A percentile compares a stretch with the other conserved stretches of the same genome.
Conservation (phyloP, 2,888 invertebrate species). For the Tigriopus californicus region DNA sequence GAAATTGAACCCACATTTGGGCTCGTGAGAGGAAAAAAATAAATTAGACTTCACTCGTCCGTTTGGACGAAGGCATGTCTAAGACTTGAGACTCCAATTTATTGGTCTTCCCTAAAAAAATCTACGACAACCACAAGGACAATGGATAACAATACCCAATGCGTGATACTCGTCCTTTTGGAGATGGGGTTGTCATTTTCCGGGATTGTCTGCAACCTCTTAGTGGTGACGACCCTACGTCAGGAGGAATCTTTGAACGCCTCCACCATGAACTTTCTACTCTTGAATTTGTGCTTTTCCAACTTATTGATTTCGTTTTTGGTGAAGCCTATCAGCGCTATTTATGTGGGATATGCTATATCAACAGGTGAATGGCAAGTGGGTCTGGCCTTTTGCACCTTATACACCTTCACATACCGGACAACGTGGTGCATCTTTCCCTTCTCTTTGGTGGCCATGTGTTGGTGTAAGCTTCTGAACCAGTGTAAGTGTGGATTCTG, state of each 20-base stretch:
- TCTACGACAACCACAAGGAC: background rate
- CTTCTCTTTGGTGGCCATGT: conserved; percentile 13
- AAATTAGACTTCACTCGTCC: no score
- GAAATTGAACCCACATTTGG: no score
- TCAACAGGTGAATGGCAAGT: conserved; percentile 9
- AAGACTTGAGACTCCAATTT: no score
- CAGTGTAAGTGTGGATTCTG: background rate
- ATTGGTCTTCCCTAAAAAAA: no score
- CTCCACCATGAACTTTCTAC: conserved; percentile 11
- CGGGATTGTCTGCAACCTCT: conserved; percentile 10
- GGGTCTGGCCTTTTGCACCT: conserved; percentile 9
- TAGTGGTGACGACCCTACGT: conserved; percentile 10
- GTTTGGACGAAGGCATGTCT: no score
- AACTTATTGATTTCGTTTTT: conserved; percentile 12
- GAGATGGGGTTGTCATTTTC: conserved; percentile 13
- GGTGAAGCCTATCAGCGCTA: conserved; percentile 14
- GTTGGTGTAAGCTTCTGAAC: conserved; percentile 1
- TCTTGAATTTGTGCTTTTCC: conserved; percentile 14
- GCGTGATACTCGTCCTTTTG: conserved; percentile 7
- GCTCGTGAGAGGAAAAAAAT: no score
- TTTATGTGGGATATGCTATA: conserved; percentile 8
- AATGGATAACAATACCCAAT: background rate
- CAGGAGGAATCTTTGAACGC: conserved; percentile 1
- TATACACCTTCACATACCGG: conserved; percentile 12
- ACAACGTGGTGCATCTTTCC: conserved; percentile 15